phyloP scores from a whole-genome alignment of 2,797 vertebrate species.

The Phylloscopus collybita region DNA sequence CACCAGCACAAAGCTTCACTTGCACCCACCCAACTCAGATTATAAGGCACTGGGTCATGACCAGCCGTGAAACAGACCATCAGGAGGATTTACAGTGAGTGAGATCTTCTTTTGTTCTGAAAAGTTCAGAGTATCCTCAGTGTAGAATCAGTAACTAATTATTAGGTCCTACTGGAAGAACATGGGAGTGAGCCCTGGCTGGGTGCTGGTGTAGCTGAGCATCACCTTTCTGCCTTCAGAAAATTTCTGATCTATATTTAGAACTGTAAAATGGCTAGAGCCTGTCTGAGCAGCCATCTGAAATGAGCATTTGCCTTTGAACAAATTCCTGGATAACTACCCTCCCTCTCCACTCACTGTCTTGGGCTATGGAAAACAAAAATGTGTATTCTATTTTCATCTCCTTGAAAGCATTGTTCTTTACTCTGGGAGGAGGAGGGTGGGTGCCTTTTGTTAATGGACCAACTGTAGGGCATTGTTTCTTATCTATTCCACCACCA shows the following conservation, averaged over 20 bases:
- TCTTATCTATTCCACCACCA: too few relatives aligned
- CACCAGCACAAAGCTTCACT: neutral
- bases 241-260: neutral
- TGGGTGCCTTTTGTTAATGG: too few relatives aligned
- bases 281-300: neutral
- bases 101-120: neutral
- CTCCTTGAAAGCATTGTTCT: too few relatives aligned
- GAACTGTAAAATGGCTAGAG: neutral
- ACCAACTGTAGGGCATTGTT: too few relatives aligned
- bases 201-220: neutral
- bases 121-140: neutral
- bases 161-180: neutral
- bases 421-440: too few relatives aligned
- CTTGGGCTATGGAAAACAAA: too few relatives aligned
- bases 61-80: neutral
- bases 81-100: neutral
- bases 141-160: neutral
- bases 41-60: neutral
- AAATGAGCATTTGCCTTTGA: neutral
- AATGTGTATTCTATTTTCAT: too few relatives aligned
- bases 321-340: neutral
- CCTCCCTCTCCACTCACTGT: neutral
- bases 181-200: neutral
- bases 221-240: neutral
- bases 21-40: neutral